phyloP scores from a whole-genome alignment of 2,888 invertebrate species.

The Amphipoea oculea region DNA sequence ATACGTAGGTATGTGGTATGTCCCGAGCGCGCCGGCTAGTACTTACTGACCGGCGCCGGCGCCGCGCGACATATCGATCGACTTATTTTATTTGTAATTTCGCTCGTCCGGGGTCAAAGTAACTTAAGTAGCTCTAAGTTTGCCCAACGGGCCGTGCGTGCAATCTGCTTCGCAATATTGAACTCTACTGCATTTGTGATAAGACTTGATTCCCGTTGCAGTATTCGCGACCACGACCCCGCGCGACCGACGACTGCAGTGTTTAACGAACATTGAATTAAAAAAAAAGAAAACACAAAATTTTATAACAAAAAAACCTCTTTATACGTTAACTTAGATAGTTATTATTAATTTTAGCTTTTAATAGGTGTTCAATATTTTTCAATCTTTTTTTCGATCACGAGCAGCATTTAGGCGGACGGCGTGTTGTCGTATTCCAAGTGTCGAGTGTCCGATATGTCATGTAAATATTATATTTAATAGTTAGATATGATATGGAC shows the following conservation, averaged over 20 bases:
- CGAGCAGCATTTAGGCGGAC: conserved; percentile 83
- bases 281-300: conserved; percentile 66
- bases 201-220: conserved; percentile 77
- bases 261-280: conserved; percentile 67
- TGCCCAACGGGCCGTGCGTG: conserved; percentile 64
- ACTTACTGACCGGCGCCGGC: conserved; percentile 22
- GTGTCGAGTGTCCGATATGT: conserved; percentile 69
- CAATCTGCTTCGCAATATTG: conserved; percentile 75
- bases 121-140: conserved; percentile 74
- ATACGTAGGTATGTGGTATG: conserved; percentile 56
- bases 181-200: conserved; percentile 81
- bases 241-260: conserved; percentile 71
- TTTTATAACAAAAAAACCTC: conserved; percentile 81
- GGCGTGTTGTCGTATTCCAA: conserved; percentile 67
- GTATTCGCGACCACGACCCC: conserved; percentile 72
- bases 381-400: conserved; percentile 80
- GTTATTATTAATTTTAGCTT: conserved; percentile 88
- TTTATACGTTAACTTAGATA: conserved; percentile 87
- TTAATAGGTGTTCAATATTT: conserved; percentile 90
- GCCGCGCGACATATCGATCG: conserved; percentile 28
- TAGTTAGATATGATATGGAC: conserved; percentile 89
- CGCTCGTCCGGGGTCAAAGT: conserved; percentile 73
- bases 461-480: conserved; percentile 88
- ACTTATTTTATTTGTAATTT: conserved; percentile 58
- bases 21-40: conserved; percentile 4